phyloP scores from a whole-genome alignment of 1,140 invertebrate genomes.

The Uloborus diversus region DNA sequence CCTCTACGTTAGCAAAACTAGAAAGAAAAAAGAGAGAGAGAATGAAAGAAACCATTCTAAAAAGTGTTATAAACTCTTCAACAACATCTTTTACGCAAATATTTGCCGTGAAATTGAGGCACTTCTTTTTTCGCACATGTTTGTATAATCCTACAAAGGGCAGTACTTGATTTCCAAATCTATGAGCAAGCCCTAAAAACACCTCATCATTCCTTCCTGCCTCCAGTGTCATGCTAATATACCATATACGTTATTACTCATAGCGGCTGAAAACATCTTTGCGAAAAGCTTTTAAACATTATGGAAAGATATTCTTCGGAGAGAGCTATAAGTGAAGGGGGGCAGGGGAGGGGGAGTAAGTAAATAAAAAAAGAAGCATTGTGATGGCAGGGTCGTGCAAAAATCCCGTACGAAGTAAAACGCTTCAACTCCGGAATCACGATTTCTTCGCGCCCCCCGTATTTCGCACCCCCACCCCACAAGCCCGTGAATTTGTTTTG shows the following conservation, averaged over 20 bases:
- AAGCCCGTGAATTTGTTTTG: conserved; percentile 25
- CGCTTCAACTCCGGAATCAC: background rate
- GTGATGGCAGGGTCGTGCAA: background rate
- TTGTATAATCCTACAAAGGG: conserved; percentile 26
- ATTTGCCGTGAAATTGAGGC: too few relatives aligned
- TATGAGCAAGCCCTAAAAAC: conserved; percentile 9
- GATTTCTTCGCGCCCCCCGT: background rate
- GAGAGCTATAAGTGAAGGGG: background rate
- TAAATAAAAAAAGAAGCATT: conserved; percentile 11
- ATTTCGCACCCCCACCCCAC: background rate
- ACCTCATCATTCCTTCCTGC: background rate
- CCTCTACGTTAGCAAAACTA: too few relatives aligned
- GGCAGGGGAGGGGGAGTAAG: background rate
- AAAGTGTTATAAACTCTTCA: too few relatives aligned
- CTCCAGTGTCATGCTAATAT: conserved; percentile 41
- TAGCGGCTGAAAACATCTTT: conserved; percentile 5
- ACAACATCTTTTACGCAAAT: too few relatives aligned
- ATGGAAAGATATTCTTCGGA: background rate
- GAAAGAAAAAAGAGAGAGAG: too few relatives aligned
- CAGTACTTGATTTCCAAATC: conserved; percentile 38
- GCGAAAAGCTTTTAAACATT: conserved; percentile 27
- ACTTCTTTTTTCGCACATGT: too few relatives aligned
- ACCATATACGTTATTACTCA: conserved; percentile 21
- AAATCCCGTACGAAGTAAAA: conserved; percentile 12
- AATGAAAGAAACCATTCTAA: too few relatives aligned